Evolutionary conservation across 2,888 invertebrate species (phyloP), one percentile per base, ranked within the genome.

Genomic region (Acrobasis suavella): DNA sequence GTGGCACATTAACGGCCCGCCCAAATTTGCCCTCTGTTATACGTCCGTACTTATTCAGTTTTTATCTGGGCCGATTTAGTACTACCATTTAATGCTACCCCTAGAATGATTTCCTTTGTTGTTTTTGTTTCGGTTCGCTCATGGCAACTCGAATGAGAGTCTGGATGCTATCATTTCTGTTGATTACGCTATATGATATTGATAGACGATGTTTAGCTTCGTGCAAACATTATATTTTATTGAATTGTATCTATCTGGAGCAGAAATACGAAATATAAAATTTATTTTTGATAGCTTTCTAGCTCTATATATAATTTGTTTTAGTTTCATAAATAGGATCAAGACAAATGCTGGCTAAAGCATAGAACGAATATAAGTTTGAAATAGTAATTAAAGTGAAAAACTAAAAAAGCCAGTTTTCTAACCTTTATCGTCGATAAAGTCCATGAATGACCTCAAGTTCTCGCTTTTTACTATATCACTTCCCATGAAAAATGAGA

Each of bases 11-110:
- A 32, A 32, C 32, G 32, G 5, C 8, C 32, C 32, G 32, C 32
- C 7, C 32, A 32, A 32, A 32, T 32, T 7, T 32, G 32, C 32
- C 32, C 32, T 32, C 5, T 8, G 7, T 32, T 60, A 60, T 60
- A 60, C 60, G 51, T 60, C 39, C 32, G 32, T 51, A 60, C 52
- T 60, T 60, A 60, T 60, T 51, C 60, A 60, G 60, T 60, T 60
- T 60, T 60, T 60, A 51, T 60, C 60, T 51, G 42, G 17, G 51
- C 42, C 60, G 60, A 52, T 60, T 60, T 51, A 60, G 60, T 52
- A 52, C 60, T 60, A 60, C 39, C 52, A 42, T 51, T 60, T 16
- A 60, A 60, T 60, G 51, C 51, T 51, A 42, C 60, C 42, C 39
- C 16, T 8, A 38, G 22, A 60, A 51, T 15, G 22, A 22, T 51